Evolutionary conservation across 2,888 invertebrate species (phyloP).

Genomic region (Acleris cristana): DNA sequence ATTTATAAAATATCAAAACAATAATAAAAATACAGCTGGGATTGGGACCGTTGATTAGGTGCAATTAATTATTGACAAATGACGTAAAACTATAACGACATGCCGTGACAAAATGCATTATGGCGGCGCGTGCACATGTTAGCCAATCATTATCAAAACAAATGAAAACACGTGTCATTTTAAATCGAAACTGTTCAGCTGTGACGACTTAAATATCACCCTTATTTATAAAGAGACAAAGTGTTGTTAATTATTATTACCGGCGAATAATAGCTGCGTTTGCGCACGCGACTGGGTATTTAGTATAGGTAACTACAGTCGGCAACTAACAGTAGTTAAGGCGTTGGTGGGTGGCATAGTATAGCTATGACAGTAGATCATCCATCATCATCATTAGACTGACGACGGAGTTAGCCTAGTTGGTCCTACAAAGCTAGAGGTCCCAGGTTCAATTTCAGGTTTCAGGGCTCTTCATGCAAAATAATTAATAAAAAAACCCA

Average conservation of each 20-base stretch:
- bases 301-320: too few species aligned
- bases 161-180: constrained; percentile 38
- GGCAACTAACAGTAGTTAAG: too few species aligned
- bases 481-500: too few species aligned
- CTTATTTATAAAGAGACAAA: not conserved
- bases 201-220: not conserved
- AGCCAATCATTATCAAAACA: constrained; percentile 26
- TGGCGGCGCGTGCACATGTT: constrained; percentile 20
- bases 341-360: too few species aligned
- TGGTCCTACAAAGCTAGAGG: too few species aligned
- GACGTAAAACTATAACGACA: constrained; percentile 22
- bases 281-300: constrained; percentile 23
- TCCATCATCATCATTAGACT: too few species aligned
- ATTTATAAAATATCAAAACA: not conserved
- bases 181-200: constrained; percentile 20
- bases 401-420: too few species aligned
- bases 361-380: too few species aligned
- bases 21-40: not conserved
- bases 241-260: constrained; percentile 22
- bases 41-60: not conserved
- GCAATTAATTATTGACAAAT: constrained; percentile 13
- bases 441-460: too few species aligned
- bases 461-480: too few species aligned
- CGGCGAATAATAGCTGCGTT: constrained; percentile 13
- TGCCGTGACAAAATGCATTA: constrained; percentile 28